These are phyloP conservation scores for Xylota sylvarum DNA, from an alignment of 2,888 invertebrate species.

Conservation along the genomic window DNA sequence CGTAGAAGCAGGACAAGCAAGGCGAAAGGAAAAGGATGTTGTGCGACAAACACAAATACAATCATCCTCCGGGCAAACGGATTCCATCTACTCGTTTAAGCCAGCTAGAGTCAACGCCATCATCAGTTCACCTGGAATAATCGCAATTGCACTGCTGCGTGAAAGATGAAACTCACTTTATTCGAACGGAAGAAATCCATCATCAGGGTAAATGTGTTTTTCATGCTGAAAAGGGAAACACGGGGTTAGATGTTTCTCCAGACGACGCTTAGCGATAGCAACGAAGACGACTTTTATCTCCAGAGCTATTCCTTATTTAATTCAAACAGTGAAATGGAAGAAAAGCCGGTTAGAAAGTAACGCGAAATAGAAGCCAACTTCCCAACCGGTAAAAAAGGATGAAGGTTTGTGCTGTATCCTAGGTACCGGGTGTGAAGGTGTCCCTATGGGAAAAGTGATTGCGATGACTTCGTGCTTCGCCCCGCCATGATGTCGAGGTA, in stretches of 20 bases:
- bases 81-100: slow-evolving; percentile 25
- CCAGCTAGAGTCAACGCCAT: slow-evolving; percentile 25
- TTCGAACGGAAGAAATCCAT: slow-evolving; percentile 70
- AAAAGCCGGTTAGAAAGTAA: slow-evolving; percentile 39
- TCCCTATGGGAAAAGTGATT: slow-evolving; percentile 37
- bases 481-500: slow-evolving; percentile 5
- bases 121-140: slow-evolving; percentile 62
- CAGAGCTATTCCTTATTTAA: slow-evolving; percentile 54
- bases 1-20: neutral
- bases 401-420: slow-evolving; percentile 38
- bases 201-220: slow-evolving; percentile 60
- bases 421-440: slow-evolving; percentile 19
- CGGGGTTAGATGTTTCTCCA: slow-evolving; percentile 3
- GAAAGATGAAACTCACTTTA: slow-evolving; percentile 67
- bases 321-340: slow-evolving; percentile 43
- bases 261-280: slow-evolving; percentile 24
- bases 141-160: slow-evolving; percentile 66
- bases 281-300: slow-evolving; percentile 53
- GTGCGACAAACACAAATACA: slow-evolving; percentile 53
- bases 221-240: slow-evolving; percentile 2
- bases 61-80: slow-evolving; percentile 43
- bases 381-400: slow-evolving; percentile 30
- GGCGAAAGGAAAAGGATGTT: slow-evolving; percentile 11
- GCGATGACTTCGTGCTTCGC: slow-evolving; percentile 23
- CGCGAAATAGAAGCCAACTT: slow-evolving; percentile 55